A percentile compares a stretch with the other conserved stretches of the same genome.
phyloP scores from a whole-genome alignment of 2,888 invertebrate species.

The Lithodes maja region DNA sequence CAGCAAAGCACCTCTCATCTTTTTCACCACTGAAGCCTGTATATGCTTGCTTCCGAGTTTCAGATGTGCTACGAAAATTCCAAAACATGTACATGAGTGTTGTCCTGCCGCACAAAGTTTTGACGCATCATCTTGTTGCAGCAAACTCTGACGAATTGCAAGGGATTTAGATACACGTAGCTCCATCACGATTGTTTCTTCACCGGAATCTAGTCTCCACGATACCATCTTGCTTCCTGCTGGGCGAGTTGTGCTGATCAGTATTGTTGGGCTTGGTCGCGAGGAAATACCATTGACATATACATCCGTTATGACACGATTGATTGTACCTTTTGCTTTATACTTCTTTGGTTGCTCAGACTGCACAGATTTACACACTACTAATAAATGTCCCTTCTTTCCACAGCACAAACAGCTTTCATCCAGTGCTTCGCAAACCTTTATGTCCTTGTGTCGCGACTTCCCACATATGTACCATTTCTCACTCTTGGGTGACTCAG shows the following conservation, averaged over 20 bases:
- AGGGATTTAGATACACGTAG: neutral
- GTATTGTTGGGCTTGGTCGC: neutral
- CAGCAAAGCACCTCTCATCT: neutral
- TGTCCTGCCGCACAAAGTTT: neutral
- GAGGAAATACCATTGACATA: neutral
- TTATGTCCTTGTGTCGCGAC: neutral
- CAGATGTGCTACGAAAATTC: neutral
- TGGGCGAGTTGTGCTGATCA: neutral
- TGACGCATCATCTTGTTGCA: neutral
- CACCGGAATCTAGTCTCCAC: constrained; percentile 23
- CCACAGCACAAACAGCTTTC: neutral
- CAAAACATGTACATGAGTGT: neutral
- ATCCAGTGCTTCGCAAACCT: neutral
- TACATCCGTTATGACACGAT: neutral
- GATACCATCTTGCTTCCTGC: neutral
- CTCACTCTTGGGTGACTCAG: neutral
- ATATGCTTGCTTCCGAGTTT: constrained; percentile 2
- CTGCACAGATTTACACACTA: neutral
- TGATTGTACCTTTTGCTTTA: neutral
- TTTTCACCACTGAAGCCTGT: neutral
- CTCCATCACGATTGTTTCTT: constrained; percentile 19
- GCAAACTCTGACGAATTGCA: neutral
- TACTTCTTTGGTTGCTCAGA: neutral
- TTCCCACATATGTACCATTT: constrained; percentile 1
- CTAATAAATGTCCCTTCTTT: neutral